Evolutionary conservation across 1,140 invertebrate species (phyloP).

Genomic region (Geopemphigus sp.): DNA sequence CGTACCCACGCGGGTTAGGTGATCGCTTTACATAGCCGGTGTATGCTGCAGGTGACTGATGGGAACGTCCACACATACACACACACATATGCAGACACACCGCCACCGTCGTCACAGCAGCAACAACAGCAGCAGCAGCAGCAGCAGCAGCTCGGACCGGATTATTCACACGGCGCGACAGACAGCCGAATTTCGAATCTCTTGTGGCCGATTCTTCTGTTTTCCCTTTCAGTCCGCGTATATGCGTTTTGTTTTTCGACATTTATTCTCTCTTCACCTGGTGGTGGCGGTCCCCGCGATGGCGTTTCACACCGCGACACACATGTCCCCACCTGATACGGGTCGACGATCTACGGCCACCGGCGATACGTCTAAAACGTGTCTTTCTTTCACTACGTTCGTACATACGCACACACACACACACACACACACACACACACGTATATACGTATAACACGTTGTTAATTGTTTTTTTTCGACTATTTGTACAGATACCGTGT

Average conservation of each 20-base stretch:
- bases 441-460: too few species aligned
- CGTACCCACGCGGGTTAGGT: too few species aligned
- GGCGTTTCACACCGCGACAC: constrained; percentile 11
- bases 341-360: neutral
- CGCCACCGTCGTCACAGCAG: too few species aligned
- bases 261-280: neutral
- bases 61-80: neutral
- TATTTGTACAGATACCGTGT: too few species aligned
- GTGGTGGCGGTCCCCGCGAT: neutral
- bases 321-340: neutral
- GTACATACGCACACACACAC: too few species aligned
- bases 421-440: too few species aligned
- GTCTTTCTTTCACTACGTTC: neutral
- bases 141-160: neutral
- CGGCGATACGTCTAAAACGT: neutral
- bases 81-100: too few species aligned
- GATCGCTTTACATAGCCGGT: too few species aligned
- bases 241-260: constrained; percentile 4
- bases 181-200: constrained; percentile 20
- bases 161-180: constrained; percentile 23
- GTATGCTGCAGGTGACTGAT: neutral
- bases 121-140: too few species aligned
- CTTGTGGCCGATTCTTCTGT: constrained; percentile 11
- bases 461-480: too few species aligned
- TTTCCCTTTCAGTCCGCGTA: neutral